A percentile compares a stretch with the other conserved stretches of the same genome.
Conservation (phyloP, 64 coral and sea anemone species). For the Astreopora myriophthalma region DNA sequence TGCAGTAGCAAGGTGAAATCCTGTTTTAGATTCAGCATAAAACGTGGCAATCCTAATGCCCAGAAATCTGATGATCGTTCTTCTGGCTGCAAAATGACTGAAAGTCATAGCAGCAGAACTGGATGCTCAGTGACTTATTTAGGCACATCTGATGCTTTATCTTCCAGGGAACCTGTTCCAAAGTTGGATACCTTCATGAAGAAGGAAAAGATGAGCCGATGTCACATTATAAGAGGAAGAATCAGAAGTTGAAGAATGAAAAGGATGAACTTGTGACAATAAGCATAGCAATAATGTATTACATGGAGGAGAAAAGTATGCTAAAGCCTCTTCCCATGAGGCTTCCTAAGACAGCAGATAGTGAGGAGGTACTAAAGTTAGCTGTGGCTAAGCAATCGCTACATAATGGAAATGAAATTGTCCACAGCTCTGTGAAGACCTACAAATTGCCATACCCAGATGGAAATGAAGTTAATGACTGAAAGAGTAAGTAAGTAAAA, state of each 20-base stretch:
- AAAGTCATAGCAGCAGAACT: neutral
- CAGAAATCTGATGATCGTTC: neutral
- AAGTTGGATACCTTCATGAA: neutral
- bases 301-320: neutral
- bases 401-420: too few species aligned
- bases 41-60: neutral
- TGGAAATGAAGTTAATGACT: too few species aligned
- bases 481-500: too few species aligned
- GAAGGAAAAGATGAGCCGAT: neutral
- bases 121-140: neutral
- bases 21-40: neutral
- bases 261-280: neutral
- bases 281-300: neutral
- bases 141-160: neutral
- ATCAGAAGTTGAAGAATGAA: neutral
- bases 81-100: neutral
- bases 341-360: neutral
- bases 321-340: neutral
- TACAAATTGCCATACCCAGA: too few species aligned
- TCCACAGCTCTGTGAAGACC: too few species aligned
- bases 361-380: too few species aligned
- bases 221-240: neutral
- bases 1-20: neutral
- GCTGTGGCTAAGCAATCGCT: too few species aligned
- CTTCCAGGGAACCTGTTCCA: neutral